These are phyloP conservation scores for Enhydra lutris DNA, from an alignment of 2,113 vertebrate genomes.

Conservation along the genomic window DNA sequence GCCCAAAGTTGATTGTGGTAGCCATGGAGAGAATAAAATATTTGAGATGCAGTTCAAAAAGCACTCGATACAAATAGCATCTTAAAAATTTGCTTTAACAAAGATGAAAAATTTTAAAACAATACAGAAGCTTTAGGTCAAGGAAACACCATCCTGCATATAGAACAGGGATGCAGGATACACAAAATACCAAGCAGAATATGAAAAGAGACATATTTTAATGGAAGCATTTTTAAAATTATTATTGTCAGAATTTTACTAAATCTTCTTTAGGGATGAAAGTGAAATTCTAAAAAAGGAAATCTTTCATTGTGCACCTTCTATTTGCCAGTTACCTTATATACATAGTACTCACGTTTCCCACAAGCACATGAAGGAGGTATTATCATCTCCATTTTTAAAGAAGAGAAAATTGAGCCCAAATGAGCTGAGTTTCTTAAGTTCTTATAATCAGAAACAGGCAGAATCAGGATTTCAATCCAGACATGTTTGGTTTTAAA, in stretches of 20 bases:
- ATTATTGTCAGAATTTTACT: neutral
- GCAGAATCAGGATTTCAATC: neutral
- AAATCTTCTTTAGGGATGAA: neutral
- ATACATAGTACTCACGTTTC: neutral
- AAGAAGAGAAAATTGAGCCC: neutral
- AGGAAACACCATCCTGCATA: neutral
- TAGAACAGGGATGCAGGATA: neutral
- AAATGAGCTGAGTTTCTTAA: neutral
- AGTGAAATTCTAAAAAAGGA: neutral
- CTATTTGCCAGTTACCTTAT: neutral
- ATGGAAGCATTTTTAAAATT: neutral
- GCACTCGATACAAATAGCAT: neutral
- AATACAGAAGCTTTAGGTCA: neutral
- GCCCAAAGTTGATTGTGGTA: neutral
- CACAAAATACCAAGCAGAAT: neutral
- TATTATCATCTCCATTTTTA: neutral
- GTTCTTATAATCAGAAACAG: constrained; percentile 8
- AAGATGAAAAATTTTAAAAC: neutral
- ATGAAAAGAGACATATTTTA: neutral
- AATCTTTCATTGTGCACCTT: neutral
- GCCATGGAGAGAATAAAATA: neutral
- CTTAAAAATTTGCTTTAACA: neutral
- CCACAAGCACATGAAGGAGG: neutral
- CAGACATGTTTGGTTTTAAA: neutral
- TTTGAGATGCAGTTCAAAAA: neutral